Evolutionary conservation across 2,888 invertebrate species (phyloP).

Genomic region (Aspidapion aeneum): DNA sequence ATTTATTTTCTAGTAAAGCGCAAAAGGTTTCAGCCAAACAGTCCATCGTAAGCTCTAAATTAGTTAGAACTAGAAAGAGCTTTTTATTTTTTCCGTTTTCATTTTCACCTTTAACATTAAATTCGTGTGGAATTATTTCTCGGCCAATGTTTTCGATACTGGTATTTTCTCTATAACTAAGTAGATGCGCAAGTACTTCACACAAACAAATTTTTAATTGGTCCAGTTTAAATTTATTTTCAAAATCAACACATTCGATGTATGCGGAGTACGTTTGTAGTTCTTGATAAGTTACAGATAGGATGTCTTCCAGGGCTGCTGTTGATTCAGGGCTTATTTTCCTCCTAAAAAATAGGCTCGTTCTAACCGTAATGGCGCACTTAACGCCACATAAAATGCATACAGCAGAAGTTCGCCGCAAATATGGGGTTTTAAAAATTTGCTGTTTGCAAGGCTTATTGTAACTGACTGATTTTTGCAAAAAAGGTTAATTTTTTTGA

Average conservation of each 20-base stretch:
- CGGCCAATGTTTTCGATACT: background rate
- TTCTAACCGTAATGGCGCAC: too few relatives aligned
- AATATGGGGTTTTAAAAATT: too few relatives aligned
- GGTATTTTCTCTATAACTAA: background rate
- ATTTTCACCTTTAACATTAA: background rate
- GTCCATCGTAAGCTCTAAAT: background rate
- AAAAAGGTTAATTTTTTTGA: too few relatives aligned
- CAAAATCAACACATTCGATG: background rate
- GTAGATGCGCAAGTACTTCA: background rate
- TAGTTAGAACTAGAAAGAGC: background rate
- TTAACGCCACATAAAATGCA: too few relatives aligned
- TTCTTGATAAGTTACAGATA: background rate
- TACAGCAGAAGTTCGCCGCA: too few relatives aligned
- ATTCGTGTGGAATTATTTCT: background rate
- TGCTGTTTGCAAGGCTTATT: too few relatives aligned
- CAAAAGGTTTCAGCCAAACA: background rate
- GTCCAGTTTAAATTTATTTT: background rate
- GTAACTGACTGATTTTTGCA: too few relatives aligned
- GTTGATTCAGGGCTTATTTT: background rate
- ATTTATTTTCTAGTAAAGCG: background rate
- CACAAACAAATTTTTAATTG: background rate
- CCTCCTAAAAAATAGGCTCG: background rate
- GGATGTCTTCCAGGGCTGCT: background rate
- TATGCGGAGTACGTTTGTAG: background rate
- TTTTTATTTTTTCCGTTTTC: background rate